Conservation (phyloP, 2,113 vertebrate genomes). For the Apteryx mantelli region DNA sequence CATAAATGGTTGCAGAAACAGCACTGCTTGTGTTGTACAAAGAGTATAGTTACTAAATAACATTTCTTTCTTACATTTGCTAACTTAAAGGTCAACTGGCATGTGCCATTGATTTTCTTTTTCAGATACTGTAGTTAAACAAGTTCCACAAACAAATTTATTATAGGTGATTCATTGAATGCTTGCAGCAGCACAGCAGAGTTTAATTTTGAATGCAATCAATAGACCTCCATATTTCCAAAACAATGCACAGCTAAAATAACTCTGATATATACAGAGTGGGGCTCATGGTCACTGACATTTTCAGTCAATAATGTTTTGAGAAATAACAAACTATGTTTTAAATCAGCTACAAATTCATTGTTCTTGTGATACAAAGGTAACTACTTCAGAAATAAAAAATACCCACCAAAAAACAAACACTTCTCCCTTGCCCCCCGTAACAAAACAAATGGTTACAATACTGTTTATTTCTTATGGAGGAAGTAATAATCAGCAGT, state of each 20-base stretch:
- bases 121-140: conserved; percentile 57
- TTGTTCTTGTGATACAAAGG: conserved; percentile 56
- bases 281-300: conserved; percentile 44
- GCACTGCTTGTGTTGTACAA: neutral
- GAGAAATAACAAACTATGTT: conserved; percentile 50
- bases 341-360: conserved; percentile 64
- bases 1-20: neutral
- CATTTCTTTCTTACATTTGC: conserved; percentile 25
- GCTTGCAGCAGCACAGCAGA: conserved; percentile 41
- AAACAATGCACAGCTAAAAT: conserved; percentile 65
- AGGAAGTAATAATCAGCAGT: neutral
- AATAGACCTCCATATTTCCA: conserved; percentile 70
- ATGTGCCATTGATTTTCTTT: conserved; percentile 67
- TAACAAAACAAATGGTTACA: neutral
- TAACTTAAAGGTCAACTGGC: conserved; percentile 66
- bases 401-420: neutral
- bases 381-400: conserved; percentile 27
- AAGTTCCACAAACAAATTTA: conserved; percentile 69
- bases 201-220: conserved; percentile 73
- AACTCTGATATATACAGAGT: conserved; percentile 24
- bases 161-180: conserved; percentile 53
- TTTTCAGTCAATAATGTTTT: conserved; percentile 65
- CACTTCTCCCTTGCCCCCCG: neutral
- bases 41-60: neutral
- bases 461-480: neutral